phyloP scores from a whole-genome alignment of 2,113 vertebrate genomes.

The Centropus unirufus region DNA sequence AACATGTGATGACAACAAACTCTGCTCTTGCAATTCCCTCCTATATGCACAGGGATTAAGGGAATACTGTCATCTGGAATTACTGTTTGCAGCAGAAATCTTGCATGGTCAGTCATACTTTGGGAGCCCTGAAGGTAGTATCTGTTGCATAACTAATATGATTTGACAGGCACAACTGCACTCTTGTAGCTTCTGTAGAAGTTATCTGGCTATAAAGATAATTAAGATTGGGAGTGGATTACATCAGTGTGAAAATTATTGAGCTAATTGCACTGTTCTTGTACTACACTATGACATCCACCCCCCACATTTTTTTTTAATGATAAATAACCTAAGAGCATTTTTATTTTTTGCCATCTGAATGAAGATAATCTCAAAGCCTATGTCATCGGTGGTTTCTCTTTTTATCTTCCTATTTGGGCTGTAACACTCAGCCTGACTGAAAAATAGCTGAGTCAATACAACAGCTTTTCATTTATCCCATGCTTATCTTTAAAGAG shows the following conservation, averaged over 20 bases:
- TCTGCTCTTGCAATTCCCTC: slow-evolving; percentile 66
- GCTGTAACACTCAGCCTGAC: not conserved
- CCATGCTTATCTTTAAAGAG: not conserved
- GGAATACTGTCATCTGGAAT: slow-evolving; percentile 79
- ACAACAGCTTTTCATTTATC: not conserved
- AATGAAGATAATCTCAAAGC: not conserved
- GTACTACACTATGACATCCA: not conserved
- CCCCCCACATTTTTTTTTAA: not conserved
- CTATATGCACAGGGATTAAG: slow-evolving; percentile 48
- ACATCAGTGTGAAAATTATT: slow-evolving; percentile 22
- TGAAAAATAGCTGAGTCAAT: not conserved
- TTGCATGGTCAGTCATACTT: slow-evolving; percentile 72
- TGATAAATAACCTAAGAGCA: not conserved
- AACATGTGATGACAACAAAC: slow-evolving; percentile 52
- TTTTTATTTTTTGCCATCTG: not conserved
- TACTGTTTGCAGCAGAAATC: slow-evolving; percentile 66
- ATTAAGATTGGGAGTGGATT: slow-evolving; percentile 49
- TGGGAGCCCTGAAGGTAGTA: slow-evolving; percentile 67
- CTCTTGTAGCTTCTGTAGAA: slow-evolving; percentile 60
- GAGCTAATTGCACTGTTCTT: not conserved
- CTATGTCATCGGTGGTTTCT: not conserved
- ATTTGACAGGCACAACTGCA: slow-evolving; percentile 71
- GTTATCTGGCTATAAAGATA: not conserved
- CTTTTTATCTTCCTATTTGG: not conserved
- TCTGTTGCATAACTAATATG: slow-evolving; percentile 65